A percentile compares a stretch with the other conserved stretches of the same genome.
Evolutionary conservation across 1,140 invertebrate genomes (phyloP).

Genomic region (Paraescarpia echinospica): DNA sequence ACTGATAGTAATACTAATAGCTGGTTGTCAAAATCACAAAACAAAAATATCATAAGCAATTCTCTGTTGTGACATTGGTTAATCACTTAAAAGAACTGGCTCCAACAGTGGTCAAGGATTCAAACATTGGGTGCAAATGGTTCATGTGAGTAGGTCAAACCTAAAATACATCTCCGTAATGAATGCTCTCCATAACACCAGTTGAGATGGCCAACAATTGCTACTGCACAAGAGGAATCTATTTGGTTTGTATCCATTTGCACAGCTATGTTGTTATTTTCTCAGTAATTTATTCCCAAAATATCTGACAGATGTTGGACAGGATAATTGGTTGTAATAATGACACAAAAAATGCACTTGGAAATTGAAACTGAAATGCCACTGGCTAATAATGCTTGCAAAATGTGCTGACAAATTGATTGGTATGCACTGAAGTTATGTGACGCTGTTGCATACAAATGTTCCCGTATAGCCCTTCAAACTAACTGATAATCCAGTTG

Average conservation of each 20-base stretch:
- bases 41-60: too few relatives aligned
- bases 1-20: too few relatives aligned
- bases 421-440: neutral
- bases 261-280: neutral
- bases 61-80: too few relatives aligned
- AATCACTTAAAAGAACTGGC: too few relatives aligned
- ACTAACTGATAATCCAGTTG: too few relatives aligned
- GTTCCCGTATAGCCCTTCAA: too few relatives aligned
- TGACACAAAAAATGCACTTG: neutral
- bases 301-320: neutral
- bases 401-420: neutral
- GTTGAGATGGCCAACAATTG: neutral
- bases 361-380: neutral
- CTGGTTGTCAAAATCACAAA: too few relatives aligned
- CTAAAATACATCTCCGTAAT: neutral
- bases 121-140: too few relatives aligned
- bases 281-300: neutral
- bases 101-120: too few relatives aligned
- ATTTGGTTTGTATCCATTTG: neutral
- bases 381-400: neutral
- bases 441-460: neutral
- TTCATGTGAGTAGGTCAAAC: neutral
- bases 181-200: neutral
- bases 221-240: neutral
- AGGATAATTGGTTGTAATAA: neutral